A percentile compares a stretch with the other conserved stretches of the same genome.
Evolutionary conservation across 2,888 invertebrate species (phyloP).

Genomic region (Diaphora mendica): DNA sequence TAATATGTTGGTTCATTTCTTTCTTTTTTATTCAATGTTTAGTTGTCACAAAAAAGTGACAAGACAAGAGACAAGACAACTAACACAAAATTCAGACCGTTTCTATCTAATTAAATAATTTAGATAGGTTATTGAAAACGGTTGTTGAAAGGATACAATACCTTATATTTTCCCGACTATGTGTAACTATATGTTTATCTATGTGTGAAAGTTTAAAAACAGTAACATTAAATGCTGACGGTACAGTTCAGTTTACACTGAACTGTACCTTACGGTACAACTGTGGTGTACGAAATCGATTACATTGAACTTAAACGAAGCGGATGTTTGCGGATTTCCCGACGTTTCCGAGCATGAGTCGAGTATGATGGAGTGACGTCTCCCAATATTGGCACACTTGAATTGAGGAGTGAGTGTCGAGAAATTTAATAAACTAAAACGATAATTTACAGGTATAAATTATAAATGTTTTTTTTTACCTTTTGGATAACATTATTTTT

Average conservation of each 20-base stretch:
- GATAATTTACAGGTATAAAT: background rate
- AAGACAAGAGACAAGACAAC: no score
- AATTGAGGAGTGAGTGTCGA: background rate
- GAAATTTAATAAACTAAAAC: constrained; percentile 1
- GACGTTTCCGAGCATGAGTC: constrained; percentile 8
- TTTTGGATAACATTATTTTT: background rate
- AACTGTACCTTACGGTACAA: no score
- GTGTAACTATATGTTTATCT: no score
- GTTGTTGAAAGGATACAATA: no score
- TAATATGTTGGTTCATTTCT: no score
- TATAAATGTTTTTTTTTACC: background rate
- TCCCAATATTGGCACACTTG: background rate
- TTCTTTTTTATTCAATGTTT: no score
- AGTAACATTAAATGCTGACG: constrained; percentile 1
- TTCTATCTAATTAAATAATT: no score
- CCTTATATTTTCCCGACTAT: no score
- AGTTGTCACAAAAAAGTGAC: no score
- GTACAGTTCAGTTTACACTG: background rate
- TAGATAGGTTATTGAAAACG: no score
- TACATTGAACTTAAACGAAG: constrained; percentile 7
- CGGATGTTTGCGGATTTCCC: constrained; percentile 10
- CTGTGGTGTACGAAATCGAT: constrained; percentile 12
- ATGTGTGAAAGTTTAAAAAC: no score
- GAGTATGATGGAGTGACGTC: constrained; percentile 5
- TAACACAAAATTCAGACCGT: no score